Percentiles rank a stretch among this genome's conserved stretches.
Evolutionary conservation across 1,140 invertebrate species (phyloP).

Genomic region (Sycophila sp.): DNA sequence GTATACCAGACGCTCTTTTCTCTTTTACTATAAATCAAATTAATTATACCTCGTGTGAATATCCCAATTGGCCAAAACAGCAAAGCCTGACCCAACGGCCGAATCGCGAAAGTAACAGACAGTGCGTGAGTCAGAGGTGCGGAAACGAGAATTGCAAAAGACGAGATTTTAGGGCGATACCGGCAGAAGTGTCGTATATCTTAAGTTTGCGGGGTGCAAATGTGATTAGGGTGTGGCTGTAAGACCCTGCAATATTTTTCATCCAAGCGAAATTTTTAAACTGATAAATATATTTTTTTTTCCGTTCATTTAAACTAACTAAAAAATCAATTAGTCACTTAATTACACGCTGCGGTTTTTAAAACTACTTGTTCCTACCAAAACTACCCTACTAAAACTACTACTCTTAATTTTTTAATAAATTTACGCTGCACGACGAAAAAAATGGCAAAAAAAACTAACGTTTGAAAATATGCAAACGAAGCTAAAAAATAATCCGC

Average conservation of each 20-base stretch:
- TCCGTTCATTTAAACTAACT: too few relatives aligned
- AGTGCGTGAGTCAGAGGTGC: neutral
- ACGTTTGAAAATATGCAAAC: too few relatives aligned
- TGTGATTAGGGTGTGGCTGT: slow-evolving; percentile 11
- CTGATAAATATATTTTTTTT: too few relatives aligned
- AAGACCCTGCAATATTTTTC: neutral
- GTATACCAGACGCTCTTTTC: neutral
- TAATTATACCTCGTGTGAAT: neutral
- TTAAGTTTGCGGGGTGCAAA: neutral
- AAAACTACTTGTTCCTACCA: too few relatives aligned
- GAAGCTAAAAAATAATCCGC: too few relatives aligned
- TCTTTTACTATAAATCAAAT: slow-evolving; percentile 3
- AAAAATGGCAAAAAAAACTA: too few relatives aligned
- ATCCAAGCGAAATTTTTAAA: too few relatives aligned
- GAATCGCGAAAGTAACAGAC: neutral
- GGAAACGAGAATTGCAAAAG: slow-evolving; percentile 14
- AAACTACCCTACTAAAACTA: too few relatives aligned
- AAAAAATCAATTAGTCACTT: too few relatives aligned
- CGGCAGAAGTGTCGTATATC: neutral
- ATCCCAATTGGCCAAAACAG: slow-evolving; percentile 16
- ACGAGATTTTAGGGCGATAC: neutral
- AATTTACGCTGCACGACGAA: too few relatives aligned
- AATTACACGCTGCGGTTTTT: too few relatives aligned
- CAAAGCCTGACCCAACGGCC: neutral
- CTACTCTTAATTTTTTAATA: too few relatives aligned